Evolutionary conservation across 1,140 invertebrate genomes (phyloP), one percentile per base, ranked within the genome.

Genomic region (Pseudoatta argentina): DNA sequence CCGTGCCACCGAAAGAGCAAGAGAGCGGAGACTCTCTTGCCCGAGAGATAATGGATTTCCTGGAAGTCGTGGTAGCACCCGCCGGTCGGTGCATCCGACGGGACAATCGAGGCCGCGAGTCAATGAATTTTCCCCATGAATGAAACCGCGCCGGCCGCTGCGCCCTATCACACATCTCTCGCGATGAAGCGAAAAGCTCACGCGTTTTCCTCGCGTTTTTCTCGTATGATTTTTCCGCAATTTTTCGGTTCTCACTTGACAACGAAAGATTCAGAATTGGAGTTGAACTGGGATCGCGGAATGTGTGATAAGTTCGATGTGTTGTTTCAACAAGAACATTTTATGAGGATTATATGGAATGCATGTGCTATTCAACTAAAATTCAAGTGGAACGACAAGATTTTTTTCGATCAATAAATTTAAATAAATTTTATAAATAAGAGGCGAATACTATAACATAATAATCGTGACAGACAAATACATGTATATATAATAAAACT

Each of bases 121-220:
- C 91, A 90, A 92, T 91, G 91, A 89, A 91, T 75, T 91, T 91
- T 91, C 63, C 86, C 64, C 67, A 89, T 91, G 91, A 92, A 92
- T 91, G 89, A 86, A 92, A 71, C 73, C 55, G 30, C 27, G n/a
- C 27, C 71, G 24, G 2, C n/a, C 79, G 59, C n/a, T 24, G 51
- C 24, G 21, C 18, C 21, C 21, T 72, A 86, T 82, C 67, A 30
- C 83, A 27, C 64, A 51, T 53, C 63, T 53, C 63, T 44, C 48
- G 14, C 53, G 21, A 57, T 63, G 63, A 21, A 18, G 18, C 53
- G 18, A 34, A 53, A 27, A 24, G 6, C 34, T 8, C 63, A 14
- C 16, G 16, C 59, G 44, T n/a, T 63, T 27, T 57, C 12, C 18
- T 82, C 51, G 10, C 39, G 39, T 4, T 59, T 21, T 71, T 71